Evolutionary conservation across 2,113 vertebrate species (phyloP), one percentile per base, ranked within the genome.

Genomic region (Pao palembangensis): DNA sequence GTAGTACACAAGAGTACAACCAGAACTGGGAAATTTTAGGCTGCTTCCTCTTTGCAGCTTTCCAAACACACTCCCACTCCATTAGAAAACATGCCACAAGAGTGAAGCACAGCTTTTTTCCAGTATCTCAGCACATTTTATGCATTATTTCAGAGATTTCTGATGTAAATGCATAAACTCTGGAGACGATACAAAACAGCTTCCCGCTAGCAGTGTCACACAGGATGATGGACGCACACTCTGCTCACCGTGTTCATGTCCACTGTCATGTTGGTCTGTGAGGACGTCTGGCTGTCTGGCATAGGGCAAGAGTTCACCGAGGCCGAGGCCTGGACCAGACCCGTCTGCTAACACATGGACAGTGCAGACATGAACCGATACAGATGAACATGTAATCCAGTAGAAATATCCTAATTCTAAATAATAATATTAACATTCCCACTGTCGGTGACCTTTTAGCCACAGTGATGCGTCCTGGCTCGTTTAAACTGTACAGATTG

Each of bases 211-310:
- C 6, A 7, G 25, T 7, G 25, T 28, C 25, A 28, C 25, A 7
- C 5, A 2, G 25, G 25, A 28, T 4, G 5, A 28, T 4, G 3
- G 25, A 6, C 25, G 25, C 25, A 7, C 25, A 5, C 41, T 3
- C 31, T 11, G 48, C 95, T 94, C 85, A 97, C 95, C 91, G 90
- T 90, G 81, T 91, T 88, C 78, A 95, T 92, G 83, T 96, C 94
- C 0, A 95, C 92, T 0, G 90, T 92, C 90, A 94, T 82, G 0
- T 91, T 89, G 0, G 89, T 84, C 54, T 93, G 94, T 48, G 93
- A 86, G 7, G 94, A 91, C 0, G 75, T 91, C 54, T 95, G 90
- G 85, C 76, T 93, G 10, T 92, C 93, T 2, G 93, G 83, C 1
- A 93, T 88, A 0, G 92, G 90, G 73, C 81, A 82, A 18, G 92